Conservation (phyloP, 2,113 vertebrate genomes). For the Eulemur rufifrons region DNA sequence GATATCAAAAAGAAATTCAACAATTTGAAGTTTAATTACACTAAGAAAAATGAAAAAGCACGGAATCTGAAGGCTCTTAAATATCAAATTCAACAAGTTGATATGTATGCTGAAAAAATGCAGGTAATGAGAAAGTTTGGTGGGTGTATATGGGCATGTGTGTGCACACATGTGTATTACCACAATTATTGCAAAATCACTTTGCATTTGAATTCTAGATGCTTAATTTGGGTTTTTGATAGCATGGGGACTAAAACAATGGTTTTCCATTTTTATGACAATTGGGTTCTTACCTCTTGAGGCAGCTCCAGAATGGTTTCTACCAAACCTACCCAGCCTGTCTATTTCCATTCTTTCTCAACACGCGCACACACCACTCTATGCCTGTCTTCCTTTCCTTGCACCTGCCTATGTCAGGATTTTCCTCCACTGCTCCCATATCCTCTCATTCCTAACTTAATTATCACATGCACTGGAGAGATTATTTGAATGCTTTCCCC, state of each 20-base stretch:
- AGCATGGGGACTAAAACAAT: neutral
- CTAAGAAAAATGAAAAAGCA: conserved; percentile 90
- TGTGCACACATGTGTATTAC: neutral
- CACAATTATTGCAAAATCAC: neutral
- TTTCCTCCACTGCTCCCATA: neutral
- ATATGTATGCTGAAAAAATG: conserved; percentile 87
- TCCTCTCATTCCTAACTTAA: neutral
- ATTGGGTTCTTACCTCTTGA: neutral
- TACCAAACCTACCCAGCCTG: neutral
- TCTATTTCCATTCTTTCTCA: neutral
- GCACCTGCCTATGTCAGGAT: neutral
- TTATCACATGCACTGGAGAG: neutral
- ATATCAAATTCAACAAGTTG: conserved; percentile 91
- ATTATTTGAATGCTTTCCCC: neutral
- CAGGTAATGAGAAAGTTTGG: conserved; percentile 81
- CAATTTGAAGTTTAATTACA: conserved; percentile 93
- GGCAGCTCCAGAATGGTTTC: neutral
- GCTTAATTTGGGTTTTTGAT: neutral
- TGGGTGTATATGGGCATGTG: fast-evolving
- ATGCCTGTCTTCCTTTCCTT: neutral
- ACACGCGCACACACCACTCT: too few species aligned
- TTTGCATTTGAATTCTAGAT: conserved; percentile 35
- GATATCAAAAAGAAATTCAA: conserved; percentile 94
- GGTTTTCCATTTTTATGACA: conserved; percentile 2
- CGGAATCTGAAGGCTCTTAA: conserved; percentile 89